These are phyloP conservation scores for Drosophila parvula DNA, from an alignment of 1,140 invertebrate genomes.

Conservation along the genomic window DNA sequence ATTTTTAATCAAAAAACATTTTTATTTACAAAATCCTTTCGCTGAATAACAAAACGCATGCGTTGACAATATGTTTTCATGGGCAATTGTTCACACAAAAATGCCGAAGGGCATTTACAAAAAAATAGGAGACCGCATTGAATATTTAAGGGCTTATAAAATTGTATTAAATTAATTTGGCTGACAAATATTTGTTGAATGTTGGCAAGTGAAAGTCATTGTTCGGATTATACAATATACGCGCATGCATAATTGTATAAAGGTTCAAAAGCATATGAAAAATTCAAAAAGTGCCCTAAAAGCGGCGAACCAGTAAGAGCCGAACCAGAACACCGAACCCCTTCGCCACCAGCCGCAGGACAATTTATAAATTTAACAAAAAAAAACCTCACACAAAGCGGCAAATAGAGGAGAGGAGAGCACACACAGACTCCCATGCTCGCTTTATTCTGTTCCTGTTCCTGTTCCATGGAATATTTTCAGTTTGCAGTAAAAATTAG, in stretches of 20 bases:
- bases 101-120: background rate
- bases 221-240: slow-evolving; percentile 29
- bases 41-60: background rate
- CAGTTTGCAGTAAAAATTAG: slow-evolving; percentile 73
- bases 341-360: slow-evolving; percentile 64
- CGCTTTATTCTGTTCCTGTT: slow-evolving; percentile 16
- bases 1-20: background rate
- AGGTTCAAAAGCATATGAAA: slow-evolving; percentile 31
- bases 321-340: slow-evolving; percentile 12
- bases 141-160: slow-evolving; percentile 5
- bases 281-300: slow-evolving; percentile 40
- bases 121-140: slow-evolving; percentile 7
- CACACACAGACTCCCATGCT: background rate
- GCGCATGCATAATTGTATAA: slow-evolving; percentile 28
- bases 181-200: slow-evolving; percentile 28
- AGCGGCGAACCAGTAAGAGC: slow-evolving; percentile 12
- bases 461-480: slow-evolving; percentile 55
- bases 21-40: background rate
- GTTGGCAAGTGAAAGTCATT: slow-evolving; percentile 40
- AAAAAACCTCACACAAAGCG: slow-evolving; percentile 65
- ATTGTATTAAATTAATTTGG: slow-evolving; percentile 29
- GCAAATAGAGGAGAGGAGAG: slow-evolving; percentile 59
- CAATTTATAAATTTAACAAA: slow-evolving; percentile 71
- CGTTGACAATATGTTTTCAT: background rate
- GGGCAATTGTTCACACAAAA: background rate